phyloP scores from a whole-genome alignment of 2,888 invertebrate genomes.

The Gisinianus flammeolus region DNA sequence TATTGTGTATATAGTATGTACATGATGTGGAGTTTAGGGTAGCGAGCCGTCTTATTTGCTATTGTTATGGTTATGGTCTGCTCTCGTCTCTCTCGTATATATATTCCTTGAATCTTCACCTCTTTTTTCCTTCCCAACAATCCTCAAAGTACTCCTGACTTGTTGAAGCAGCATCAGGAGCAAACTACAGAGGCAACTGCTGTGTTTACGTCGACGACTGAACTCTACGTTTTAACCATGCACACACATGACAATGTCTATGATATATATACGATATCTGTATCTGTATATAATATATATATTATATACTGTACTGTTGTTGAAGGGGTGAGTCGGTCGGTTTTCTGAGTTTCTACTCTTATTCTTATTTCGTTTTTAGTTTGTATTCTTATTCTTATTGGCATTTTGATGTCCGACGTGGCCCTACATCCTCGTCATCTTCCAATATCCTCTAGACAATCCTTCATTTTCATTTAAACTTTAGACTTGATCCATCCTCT shows the following conservation, averaged over 20 bases:
- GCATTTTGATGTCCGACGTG: conserved; percentile 23
- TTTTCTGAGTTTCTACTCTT: conserved; percentile 1
- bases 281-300: neutral
- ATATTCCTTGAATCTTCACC: conserved; percentile 3
- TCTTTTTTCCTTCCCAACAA: conserved; percentile 13
- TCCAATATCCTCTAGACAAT: conserved; percentile 1
- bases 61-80: conserved; percentile 2
- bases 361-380: neutral
- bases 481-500: neutral
- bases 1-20: neutral
- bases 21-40: conserved; percentile 1
- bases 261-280: neutral
- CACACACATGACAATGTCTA: neutral
- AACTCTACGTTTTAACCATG: neutral
- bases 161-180: no score
- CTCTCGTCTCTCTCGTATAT: neutral
- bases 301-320: neutral
- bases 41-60: no score
- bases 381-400: conserved; percentile 15
- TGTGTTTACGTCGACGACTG: neutral
- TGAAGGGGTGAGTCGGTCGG: conserved; percentile 27
- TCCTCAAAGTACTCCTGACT: neutral
- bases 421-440: conserved; percentile 22
- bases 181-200: no score
- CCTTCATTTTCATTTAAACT: neutral